Evolutionary conservation across 1,140 invertebrate species (phyloP).

Genomic region (Calliopsis andreniformis): DNA sequence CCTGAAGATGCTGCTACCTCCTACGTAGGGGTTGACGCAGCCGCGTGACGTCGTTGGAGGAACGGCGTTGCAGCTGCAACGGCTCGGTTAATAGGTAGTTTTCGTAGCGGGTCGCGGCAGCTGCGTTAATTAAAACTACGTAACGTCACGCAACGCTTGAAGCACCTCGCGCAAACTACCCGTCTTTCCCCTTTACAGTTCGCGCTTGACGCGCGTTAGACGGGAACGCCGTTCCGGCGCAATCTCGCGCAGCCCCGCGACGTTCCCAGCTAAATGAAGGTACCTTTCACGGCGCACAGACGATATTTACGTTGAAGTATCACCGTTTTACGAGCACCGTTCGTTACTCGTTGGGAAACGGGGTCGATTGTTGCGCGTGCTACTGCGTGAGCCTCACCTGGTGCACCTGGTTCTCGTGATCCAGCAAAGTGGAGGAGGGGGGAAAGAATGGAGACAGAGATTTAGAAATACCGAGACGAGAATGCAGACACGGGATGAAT

Average conservation of each 20-base stretch:
- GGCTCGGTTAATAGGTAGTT: conserved; percentile 59
- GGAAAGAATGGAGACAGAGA: too few relatives aligned
- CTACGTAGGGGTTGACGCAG: not conserved
- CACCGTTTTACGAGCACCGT: conserved; percentile 10
- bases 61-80: conserved; percentile 31
- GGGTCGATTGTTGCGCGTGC: not conserved
- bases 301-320: not conserved
- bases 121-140: conserved; percentile 68
- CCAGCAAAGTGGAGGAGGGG: too few relatives aligned
- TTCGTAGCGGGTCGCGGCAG: conserved; percentile 28
- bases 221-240: conserved; percentile 8
- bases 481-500: too few relatives aligned
- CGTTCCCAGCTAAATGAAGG: not conserved
- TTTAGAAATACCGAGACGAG: too few relatives aligned
- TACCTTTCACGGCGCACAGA: not conserved
- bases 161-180: conserved; percentile 13
- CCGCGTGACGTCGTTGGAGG: conserved; percentile 23
- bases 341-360: not conserved
- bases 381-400: too few relatives aligned
- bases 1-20: conserved; percentile 3
- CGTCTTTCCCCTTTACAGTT: conserved; percentile 1
- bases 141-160: conserved; percentile 56
- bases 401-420: too few relatives aligned
- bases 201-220: not conserved
- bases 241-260: not conserved